Conservation (phyloP, 2,888 invertebrate genomes). For the Leptothorax acervorum region DNA sequence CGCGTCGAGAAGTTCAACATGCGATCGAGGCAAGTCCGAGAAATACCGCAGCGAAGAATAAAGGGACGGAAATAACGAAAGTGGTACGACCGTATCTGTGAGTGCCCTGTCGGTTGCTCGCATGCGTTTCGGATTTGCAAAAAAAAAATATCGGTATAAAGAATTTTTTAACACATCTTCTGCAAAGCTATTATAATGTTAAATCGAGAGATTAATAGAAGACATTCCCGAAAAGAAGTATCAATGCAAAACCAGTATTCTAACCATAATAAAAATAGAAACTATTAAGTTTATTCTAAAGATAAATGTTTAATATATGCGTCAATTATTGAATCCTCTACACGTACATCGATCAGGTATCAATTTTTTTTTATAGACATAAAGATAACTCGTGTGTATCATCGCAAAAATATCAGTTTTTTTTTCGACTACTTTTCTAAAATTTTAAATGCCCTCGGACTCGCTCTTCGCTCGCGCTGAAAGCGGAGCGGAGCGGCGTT, state of each 20-base stretch:
- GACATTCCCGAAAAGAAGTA: not conserved
- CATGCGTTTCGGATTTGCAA: conserved; percentile 19
- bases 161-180: not conserved
- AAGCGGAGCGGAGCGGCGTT: conserved; percentile 11
- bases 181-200: not conserved
- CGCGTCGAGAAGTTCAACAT: conserved; percentile 44
- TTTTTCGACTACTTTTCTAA: not conserved
- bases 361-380: not conserved
- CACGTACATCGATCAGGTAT: not conserved
- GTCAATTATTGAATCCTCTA: not conserved
- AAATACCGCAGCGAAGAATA: conserved; percentile 50
- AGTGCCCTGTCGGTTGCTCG: not conserved
- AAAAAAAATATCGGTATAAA: not conserved
- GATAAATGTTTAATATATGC: not conserved
- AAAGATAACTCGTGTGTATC: not conserved
- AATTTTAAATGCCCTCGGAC: conserved; percentile 5
- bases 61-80: conserved; percentile 47
- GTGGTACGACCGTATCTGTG: conserved; percentile 1
- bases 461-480: conserved; percentile 24
- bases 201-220: conserved; percentile 1
- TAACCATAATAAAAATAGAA: not conserved
- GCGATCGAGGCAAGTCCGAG: conserved; percentile 45
- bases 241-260: not conserved
- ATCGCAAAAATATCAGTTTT: not conserved
- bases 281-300: not conserved